Percentiles rank a stretch among this genome's conserved stretches.
Conservation (phyloP, 2,797 vertebrate species). For the Heteromormyrus szaboi region DNA sequence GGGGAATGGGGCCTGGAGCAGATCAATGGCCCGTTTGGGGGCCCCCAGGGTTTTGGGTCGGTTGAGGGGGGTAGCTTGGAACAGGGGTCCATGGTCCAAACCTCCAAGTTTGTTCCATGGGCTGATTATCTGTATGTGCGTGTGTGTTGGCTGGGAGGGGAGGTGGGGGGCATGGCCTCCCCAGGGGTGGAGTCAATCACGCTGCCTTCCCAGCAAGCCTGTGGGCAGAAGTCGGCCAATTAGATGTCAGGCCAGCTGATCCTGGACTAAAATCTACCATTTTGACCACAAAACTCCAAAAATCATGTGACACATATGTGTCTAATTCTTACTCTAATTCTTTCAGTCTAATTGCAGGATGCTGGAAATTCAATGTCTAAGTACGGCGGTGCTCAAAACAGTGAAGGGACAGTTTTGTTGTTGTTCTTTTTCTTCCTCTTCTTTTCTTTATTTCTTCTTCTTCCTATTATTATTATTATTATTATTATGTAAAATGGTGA, state of each 20-base stretch:
- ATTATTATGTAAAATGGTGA: not conserved
- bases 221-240: not conserved
- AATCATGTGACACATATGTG: not conserved
- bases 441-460: not conserved
- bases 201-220: not conserved
- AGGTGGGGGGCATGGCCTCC: not conserved
- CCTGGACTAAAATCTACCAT: not conserved
- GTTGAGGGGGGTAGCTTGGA: not conserved
- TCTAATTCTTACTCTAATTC: not conserved
- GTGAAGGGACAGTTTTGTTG: not conserved
- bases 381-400: not conserved
- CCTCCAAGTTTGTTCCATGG: not conserved
- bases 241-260: not conserved
- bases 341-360: not conserved
- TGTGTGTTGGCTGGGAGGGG: not conserved
- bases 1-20: constrained; percentile 1
- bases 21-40: not conserved
- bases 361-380: not conserved
- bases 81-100: not conserved
- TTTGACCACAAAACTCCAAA: not conserved
- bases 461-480: not conserved
- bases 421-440: not conserved
- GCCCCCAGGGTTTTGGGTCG: not conserved
- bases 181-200: not conserved
- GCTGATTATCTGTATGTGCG: not conserved